phyloP scores from a whole-genome alignment of 2,113 vertebrate genomes.

The Cranoglanis bouderius region DNA sequence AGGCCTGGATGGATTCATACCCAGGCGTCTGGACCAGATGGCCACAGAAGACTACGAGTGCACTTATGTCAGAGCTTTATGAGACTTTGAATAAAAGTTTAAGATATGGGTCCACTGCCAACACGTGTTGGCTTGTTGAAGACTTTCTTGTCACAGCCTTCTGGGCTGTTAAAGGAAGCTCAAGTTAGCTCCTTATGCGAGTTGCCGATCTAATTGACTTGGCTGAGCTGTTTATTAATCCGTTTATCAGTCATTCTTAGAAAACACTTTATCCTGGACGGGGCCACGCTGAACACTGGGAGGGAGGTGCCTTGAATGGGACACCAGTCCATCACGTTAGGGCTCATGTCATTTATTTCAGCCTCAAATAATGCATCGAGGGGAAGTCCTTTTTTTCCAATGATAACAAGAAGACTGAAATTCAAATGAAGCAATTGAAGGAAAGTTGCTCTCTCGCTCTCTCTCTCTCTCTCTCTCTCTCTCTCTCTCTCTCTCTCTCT shows the following conservation, averaged over 20 bases:
- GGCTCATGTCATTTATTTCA: background rate
- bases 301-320: background rate
- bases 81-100: slow-evolving; percentile 45
- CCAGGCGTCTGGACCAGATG: slow-evolving; percentile 70
- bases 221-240: background rate
- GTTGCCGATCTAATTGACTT: background rate
- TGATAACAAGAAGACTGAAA: background rate
- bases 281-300: background rate
- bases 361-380: background rate
- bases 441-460: background rate
- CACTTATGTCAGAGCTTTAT: slow-evolving; percentile 66
- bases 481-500: background rate
- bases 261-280: background rate
- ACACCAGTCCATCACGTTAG: no score
- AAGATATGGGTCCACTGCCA: slow-evolving; percentile 18
- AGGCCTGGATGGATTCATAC: slow-evolving; percentile 65
- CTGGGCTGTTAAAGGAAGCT: slow-evolving; percentile 8
- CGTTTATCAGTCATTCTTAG: background rate
- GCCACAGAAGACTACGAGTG: slow-evolving; percentile 64
- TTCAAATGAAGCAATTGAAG: background rate
- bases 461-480: background rate
- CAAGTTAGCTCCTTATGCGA: background rate
- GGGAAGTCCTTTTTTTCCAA: background rate
- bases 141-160: slow-evolving; percentile 3
- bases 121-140: background rate